Evolutionary conservation across 2,113 vertebrate genomes (phyloP).

Genomic region (Mugil cephalus): DNA sequence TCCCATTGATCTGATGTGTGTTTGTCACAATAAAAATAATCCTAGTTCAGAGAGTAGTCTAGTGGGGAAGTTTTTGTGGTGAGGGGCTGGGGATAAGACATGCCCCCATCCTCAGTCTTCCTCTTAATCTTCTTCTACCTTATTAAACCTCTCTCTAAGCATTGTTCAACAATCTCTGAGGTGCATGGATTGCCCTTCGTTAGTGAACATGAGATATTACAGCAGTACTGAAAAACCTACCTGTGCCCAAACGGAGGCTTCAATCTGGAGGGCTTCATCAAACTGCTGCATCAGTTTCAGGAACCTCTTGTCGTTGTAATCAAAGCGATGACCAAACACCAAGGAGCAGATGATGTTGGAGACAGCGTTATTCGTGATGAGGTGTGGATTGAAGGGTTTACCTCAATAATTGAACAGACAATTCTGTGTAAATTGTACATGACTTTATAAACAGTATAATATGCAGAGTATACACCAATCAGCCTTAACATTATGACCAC

Average conservation of each 20-base stretch:
- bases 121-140: no score
- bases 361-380: slow-evolving; percentile 83
- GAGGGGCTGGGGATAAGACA: no score
- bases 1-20: no score
- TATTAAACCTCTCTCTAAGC: no score
- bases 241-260: slow-evolving; percentile 72
- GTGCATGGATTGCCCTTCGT: no score
- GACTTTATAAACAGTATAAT: fast-evolving
- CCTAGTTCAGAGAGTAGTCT: no score
- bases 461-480: no score
- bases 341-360: slow-evolving; percentile 88
- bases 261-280: slow-evolving; percentile 51
- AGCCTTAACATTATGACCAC: no score
- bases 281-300: slow-evolving; percentile 78
- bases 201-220: neutral
- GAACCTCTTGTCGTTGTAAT: slow-evolving; percentile 83
- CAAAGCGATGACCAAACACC: slow-evolving; percentile 86
- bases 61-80: no score
- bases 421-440: neutral
- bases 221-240: slow-evolving; percentile 56
- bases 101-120: no score
- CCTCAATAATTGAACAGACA: slow-evolving; percentile 31
- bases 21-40: no score
- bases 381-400: slow-evolving; percentile 77
- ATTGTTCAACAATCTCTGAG: no score